These are phyloP conservation scores for Crotophaga sulcirostris DNA, from an alignment of 2,113 vertebrate genomes.

Conservation along the genomic window DNA sequence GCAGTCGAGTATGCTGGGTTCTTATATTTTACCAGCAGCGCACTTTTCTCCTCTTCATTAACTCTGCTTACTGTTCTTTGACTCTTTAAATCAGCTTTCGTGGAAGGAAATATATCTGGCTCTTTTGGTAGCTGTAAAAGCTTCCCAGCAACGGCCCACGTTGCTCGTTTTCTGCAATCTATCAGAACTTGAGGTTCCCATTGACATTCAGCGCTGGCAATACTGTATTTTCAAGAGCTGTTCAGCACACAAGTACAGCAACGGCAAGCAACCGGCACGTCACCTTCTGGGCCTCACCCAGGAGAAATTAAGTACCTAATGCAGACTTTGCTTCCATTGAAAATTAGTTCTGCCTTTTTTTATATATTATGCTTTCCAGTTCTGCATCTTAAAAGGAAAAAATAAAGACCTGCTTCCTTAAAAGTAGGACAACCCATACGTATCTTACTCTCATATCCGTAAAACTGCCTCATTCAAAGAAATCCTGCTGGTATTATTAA, in stretches of 20 bases:
- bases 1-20: background rate
- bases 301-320: background rate
- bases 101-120: background rate
- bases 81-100: background rate
- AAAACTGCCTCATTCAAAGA: background rate
- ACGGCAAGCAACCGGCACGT: background rate
- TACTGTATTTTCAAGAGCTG: background rate
- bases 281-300: background rate
- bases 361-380: background rate
- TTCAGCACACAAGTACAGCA: background rate
- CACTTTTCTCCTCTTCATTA: background rate
- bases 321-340: accelerated
- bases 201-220: background rate
- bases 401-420: background rate
- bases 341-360: background rate
- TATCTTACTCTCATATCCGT: background rate
- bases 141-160: background rate
- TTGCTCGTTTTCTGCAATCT: background rate
- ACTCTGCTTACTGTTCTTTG: background rate
- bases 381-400: background rate
- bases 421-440: background rate
- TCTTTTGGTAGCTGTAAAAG: background rate
- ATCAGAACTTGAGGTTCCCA: background rate
- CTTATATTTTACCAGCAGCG: background rate
- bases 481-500: background rate